Base-by-base conservation (phyloP, 2,113 vertebrate genomes). In the Solea solea region DNA sequence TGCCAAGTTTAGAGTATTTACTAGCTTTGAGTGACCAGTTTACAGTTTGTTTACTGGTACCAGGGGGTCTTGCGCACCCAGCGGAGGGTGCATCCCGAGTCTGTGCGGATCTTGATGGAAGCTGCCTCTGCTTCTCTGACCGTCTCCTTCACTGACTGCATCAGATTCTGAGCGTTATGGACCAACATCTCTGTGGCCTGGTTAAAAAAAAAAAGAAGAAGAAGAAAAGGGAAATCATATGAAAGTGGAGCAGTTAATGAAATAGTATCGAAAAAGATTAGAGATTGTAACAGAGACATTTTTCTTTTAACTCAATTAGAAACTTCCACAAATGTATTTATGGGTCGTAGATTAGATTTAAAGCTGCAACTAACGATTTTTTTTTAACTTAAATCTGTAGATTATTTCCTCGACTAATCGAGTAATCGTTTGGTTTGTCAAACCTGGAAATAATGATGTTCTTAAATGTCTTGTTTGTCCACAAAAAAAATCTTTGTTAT, bases 91-190 rank as follows among this genome's bases (percentile, higher is more conserved):
- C 94, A 98, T 40, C 98, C 98, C 70, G 98, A 95, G 53, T 99
- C 98, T 64, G 97, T 99, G 89, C 98, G 95, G 74, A 99, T 99
- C 94, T 98, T 99, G 86, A 99, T 99, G 73, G 98, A 99, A 14
- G 98, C 98, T 10, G 98, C 98, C 88, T 99, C 98, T n/a, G 97
- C 98, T 90, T 99, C 98, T 89, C 98, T 91, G 72, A 99, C 98
- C 0, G 98, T 99, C 92, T 99, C 98, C 93, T 99, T 99, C 82
- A 99, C 98, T 1, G 97, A 99, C 90, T 98, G 98, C 98, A 99
- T 99, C 62, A 99, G 93, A 88, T 99, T 99, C 94, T 99, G 98
- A 34, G 98, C 98, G 0, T 99, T 99, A 64, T 99, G 98, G 74
- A 99, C 98, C 93, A 99, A 86, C 98, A 99, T 99, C 77, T 99